Percentiles rank a stretch among this genome's conserved stretches.
phyloP scores from a whole-genome alignment of 2,888 invertebrate species.

The Notocelia uddmanniana region DNA sequence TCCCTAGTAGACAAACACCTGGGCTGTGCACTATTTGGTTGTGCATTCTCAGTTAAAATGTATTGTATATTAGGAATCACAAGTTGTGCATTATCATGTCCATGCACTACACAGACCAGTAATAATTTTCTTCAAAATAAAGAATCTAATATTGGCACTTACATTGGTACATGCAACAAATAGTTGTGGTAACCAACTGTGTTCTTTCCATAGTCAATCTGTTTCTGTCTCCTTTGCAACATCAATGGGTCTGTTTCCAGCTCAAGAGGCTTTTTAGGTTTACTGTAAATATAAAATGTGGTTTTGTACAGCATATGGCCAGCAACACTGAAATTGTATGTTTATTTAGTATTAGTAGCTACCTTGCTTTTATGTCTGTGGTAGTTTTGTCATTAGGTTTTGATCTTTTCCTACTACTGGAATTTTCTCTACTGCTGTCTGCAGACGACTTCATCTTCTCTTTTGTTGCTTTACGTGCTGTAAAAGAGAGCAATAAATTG shows the following conservation, averaged over 20 bases:
- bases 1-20: no score
- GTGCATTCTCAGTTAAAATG: no score
- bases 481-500: slow-evolving; percentile 43
- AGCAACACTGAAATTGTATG: slow-evolving; percentile 7
- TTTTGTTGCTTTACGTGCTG: slow-evolving; percentile 57
- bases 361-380: slow-evolving; percentile 57
- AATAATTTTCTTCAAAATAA: no score
- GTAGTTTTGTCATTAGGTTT: slow-evolving; percentile 65
- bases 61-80: no score
- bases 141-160: slow-evolving; percentile 59
- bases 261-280: slow-evolving; percentile 65
- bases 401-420: slow-evolving; percentile 67
- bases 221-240: slow-evolving; percentile 93
- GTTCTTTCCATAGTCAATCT: slow-evolving; percentile 98
- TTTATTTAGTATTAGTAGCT: slow-evolving; percentile 18
- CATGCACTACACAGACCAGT: no score
- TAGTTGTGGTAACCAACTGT: slow-evolving; percentile 95
- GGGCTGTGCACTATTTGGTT: no score
- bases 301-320: slow-evolving; percentile 21
- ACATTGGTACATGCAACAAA: slow-evolving; percentile 88
- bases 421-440: slow-evolving; percentile 67
- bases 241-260: slow-evolving; percentile 90
- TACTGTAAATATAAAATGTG: slow-evolving; percentile 53
- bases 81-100: no score
- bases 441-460: slow-evolving; percentile 56